These are phyloP conservation scores for Agriopis marginaria DNA, from an alignment of 2,888 invertebrate species.

Conservation along the genomic window DNA sequence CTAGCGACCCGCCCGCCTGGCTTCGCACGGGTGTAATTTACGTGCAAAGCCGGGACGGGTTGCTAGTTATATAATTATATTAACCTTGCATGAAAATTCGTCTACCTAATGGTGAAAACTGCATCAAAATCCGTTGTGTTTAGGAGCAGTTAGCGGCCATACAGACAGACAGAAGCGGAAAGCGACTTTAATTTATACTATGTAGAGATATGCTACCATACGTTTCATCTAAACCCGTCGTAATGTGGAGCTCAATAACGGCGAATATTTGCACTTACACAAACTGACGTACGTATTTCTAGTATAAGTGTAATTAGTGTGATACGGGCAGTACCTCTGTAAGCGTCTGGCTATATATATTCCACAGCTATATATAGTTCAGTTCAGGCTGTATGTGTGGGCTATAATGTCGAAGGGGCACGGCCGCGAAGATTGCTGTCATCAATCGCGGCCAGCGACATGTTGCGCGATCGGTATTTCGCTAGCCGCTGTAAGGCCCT, in stretches of 20 bases:
- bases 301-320: not conserved
- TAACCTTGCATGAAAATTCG: too few relatives aligned
- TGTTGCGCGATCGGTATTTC: constrained; percentile 57
- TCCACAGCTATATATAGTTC: constrained; percentile 17
- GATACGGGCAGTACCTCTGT: not conserved
- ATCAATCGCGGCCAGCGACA: constrained; percentile 65
- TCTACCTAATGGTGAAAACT: too few relatives aligned
- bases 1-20: too few relatives aligned
- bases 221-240: too few relatives aligned
- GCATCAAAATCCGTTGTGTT: too few relatives aligned
- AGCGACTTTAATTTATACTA: too few relatives aligned
- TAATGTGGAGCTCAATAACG: not conserved
- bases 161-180: too few relatives aligned
- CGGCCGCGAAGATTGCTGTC: constrained; percentile 65
- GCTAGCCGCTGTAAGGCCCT: constrained; percentile 27
- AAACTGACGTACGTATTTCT: not conserved
- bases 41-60: too few relatives aligned
- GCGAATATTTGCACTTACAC: not conserved
- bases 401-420: constrained; percentile 60
- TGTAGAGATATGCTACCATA: too few relatives aligned
- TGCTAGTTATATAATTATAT: too few relatives aligned
- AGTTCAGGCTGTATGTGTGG: constrained; percentile 57
- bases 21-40: too few relatives aligned
- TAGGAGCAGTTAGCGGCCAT: too few relatives aligned
- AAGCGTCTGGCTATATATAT: constrained; percentile 2